Conservation (phyloP, 2,888 invertebrate genomes). For the Microchrysa polita region DNA sequence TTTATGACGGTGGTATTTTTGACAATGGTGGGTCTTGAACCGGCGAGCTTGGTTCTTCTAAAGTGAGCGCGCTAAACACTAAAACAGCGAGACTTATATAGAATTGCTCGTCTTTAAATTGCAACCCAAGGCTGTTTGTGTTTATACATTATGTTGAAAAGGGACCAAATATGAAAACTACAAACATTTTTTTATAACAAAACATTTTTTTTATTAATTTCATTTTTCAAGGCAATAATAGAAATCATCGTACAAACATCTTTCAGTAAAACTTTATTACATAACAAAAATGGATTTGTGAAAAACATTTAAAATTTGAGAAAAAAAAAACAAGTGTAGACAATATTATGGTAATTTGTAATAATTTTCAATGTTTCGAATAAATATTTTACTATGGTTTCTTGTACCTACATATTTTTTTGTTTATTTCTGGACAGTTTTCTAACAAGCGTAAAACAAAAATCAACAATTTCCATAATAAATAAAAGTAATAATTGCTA, state of each 20-base stretch:
- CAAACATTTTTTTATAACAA: slow-evolving; percentile 6
- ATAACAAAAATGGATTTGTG: slow-evolving; percentile 41
- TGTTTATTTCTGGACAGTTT: background rate
- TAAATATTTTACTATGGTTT: too few relatives aligned
- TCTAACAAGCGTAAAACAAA: slow-evolving; percentile 11
- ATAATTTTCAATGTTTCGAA: background rate
- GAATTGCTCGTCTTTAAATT: background rate
- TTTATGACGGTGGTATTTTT: too few relatives aligned
- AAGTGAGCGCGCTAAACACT: too few relatives aligned
- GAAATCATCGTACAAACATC: slow-evolving; percentile 41
- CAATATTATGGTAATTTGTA: background rate
- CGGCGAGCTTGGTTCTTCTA: too few relatives aligned
- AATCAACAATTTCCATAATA: slow-evolving; percentile 9
- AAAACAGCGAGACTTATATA: too few relatives aligned
- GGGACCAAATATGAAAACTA: too few relatives aligned
- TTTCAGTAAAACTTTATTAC: slow-evolving; percentile 13
- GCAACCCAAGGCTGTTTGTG: background rate
- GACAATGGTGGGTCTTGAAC: too few relatives aligned
- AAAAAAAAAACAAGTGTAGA: too few relatives aligned
- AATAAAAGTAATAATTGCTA: too few relatives aligned
- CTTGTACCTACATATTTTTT: too few relatives aligned
- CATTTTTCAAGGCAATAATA: slow-evolving; percentile 16
- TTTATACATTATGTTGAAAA: background rate
- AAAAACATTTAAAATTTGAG: slow-evolving; percentile 19
- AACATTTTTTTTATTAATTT: slow-evolving; percentile 17